Conservation (phyloP, 2,888 invertebrate species). For the Chrysodeixis includens region DNA sequence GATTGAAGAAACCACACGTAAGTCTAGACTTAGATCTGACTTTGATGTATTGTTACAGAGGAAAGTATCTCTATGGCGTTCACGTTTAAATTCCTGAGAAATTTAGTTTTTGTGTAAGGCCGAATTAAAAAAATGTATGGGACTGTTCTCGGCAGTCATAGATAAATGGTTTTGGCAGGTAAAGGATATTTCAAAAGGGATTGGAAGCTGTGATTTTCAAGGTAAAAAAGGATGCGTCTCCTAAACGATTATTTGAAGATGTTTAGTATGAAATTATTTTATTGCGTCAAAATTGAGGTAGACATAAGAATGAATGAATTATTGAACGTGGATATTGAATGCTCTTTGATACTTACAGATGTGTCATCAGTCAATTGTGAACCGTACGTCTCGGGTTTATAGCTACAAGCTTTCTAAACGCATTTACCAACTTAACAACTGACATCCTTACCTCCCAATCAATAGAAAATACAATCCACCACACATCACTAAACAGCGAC, state of each 20-base stretch:
- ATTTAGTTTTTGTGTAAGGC: not conserved
- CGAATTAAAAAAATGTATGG: not conserved
- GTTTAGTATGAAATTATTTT: not conserved
- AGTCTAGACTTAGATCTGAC: constrained; percentile 28
- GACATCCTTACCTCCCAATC: constrained; percentile 50
- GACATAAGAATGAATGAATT: no score
- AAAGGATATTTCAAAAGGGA: not conserved
- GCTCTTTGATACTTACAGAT: not conserved
- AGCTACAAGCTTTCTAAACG: constrained; percentile 39
- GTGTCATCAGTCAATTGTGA: not conserved
- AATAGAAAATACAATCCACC: constrained; percentile 9
- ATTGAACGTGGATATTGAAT: not conserved
- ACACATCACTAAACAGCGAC: not conserved
- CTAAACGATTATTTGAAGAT: not conserved
- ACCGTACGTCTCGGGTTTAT: not conserved
- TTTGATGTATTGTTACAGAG: constrained; percentile 29
- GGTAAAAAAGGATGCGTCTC: not conserved
- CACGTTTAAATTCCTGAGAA: not conserved
- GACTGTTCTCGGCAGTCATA: not conserved
- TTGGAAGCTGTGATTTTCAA: not conserved
- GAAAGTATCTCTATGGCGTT: not conserved
- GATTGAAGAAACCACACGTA: constrained; percentile 18
- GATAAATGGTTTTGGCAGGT: not conserved
- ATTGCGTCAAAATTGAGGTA: not conserved
- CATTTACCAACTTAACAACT: constrained; percentile 33